Evolutionary conservation across 2,797 vertebrate species (phyloP).

Genomic region (Pristis pectinata): DNA sequence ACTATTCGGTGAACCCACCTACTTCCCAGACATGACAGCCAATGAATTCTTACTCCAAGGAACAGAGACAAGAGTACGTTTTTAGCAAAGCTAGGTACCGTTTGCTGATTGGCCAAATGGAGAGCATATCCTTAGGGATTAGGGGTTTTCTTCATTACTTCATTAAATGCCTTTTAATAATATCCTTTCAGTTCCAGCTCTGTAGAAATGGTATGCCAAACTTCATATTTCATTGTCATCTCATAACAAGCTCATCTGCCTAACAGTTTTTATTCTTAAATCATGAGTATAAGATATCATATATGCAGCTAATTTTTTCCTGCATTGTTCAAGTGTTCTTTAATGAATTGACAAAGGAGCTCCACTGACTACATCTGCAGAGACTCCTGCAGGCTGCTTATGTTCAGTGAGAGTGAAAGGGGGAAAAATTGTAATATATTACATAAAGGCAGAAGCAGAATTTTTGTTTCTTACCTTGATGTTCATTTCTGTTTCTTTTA

Average conservation of each 20-base stretch:
- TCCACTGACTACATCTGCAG: constrained; percentile 7
- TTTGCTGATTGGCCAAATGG: constrained; percentile 62
- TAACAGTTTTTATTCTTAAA: constrained; percentile 3
- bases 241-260: neutral
- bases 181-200: constrained; percentile 46
- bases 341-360: neutral
- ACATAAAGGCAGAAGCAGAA: constrained; percentile 17
- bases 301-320: neutral
- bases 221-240: neutral
- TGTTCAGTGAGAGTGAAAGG: neutral
- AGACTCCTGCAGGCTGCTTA: neutral
- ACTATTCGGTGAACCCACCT: constrained; percentile 56
- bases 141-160: constrained; percentile 41
- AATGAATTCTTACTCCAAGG: constrained; percentile 55
- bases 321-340: neutral
- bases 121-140: constrained; percentile 52
- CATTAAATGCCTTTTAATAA: constrained; percentile 51
- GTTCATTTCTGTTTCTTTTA: neutral
- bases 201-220: constrained; percentile 19
- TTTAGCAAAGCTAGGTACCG: constrained; percentile 40
- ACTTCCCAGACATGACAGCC: constrained; percentile 57
- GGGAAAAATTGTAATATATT: neutral
- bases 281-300: neutral
- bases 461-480: neutral
- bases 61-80: constrained; percentile 40